Percentiles rank a stretch among this genome's conserved stretches.
Evolutionary conservation across 2,888 invertebrate genomes (phyloP).

Genomic region (Microctonus hyperodae): DNA sequence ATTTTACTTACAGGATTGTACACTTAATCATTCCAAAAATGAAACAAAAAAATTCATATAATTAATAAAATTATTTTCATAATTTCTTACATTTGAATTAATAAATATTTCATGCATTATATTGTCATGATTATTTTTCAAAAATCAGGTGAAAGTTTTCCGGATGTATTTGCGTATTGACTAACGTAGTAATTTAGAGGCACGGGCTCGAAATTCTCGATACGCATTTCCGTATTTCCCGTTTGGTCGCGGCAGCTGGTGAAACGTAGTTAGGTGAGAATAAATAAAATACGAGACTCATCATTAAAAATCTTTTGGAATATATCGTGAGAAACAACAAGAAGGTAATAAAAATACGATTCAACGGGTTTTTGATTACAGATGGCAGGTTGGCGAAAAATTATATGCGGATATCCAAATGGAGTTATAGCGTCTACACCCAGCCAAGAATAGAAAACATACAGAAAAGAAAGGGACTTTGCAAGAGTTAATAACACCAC

Average conservation of each 20-base stretch:
- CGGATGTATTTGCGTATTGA: constrained; percentile 3
- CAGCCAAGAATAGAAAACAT: constrained; percentile 28
- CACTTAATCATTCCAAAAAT: background rate
- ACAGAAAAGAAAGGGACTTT: constrained; percentile 8
- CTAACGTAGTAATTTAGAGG: background rate
- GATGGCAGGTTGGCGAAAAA: constrained; percentile 48
- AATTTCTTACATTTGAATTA: background rate
- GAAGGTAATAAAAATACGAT: constrained; percentile 45
- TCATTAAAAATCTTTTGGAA: constrained; percentile 35
- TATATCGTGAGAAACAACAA: constrained; percentile 40
- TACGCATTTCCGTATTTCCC: constrained; percentile 43
- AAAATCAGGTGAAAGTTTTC: background rate
- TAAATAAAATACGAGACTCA: constrained; percentile 35
- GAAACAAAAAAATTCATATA: background rate
- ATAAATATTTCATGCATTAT: background rate
- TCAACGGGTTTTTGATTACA: constrained; percentile 50
- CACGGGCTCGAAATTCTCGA: constrained; percentile 3
- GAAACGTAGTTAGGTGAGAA: constrained; percentile 55
- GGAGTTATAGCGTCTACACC: constrained; percentile 40
- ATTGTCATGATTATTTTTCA: background rate
- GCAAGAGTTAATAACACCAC: constrained; percentile 29
- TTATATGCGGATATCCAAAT: constrained; percentile 47
- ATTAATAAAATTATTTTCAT: background rate
- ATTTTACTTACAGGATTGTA: background rate
- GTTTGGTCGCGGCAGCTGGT: constrained; percentile 45